Evolutionary conservation across 1,140 invertebrate species (phyloP), one percentile per base, ranked within the genome.

Genomic region (Orchesella cincta): DNA sequence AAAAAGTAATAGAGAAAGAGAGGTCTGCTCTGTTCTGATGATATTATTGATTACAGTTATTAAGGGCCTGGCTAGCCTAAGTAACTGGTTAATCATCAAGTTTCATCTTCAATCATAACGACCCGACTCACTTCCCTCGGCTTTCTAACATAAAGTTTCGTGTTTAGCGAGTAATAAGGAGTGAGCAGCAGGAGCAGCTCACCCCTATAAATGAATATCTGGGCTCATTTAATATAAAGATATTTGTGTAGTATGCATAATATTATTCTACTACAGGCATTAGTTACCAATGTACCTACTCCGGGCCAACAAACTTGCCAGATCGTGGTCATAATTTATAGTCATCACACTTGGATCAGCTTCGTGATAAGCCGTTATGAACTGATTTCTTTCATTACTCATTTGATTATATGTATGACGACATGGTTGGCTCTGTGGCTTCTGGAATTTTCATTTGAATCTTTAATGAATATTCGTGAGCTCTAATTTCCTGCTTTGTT

Each of bases 31-130:
- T 33, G 26, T 1, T 62, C n/a, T 67, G 62, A 67, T 67, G 62
- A 67, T 67, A 67, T 67, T 67, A 67, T 29, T 67, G 62, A 67
- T 67, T 67, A 67, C 62, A 67, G 62, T 67, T 67, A 67, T 67
- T 67, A 67, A 67, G 62, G 62, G 31, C 23, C 28, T 31, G 62
- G 62, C n/a, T 67, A 67, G 62, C 12, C 62, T 33, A 8, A 67
- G 62, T 67, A 67, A 67, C 62, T 67, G 62, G 62, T 67, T 67
- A 67, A 67, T 67, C 62, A 67, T 67, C 62, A 67, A 67, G 31
- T 67, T 67, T 67, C 62, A 67, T 67, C 26, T 67, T 67, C 62
- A 67, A 67, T 67, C 62, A 67, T 67, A 29, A 67, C 62, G 33
- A 67, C 62, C 62, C 62, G 62, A 31, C 62, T 67, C 62, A 67